Conservation (phyloP, 2,797 vertebrate species). For the Anomalospiza imberbis region DNA sequence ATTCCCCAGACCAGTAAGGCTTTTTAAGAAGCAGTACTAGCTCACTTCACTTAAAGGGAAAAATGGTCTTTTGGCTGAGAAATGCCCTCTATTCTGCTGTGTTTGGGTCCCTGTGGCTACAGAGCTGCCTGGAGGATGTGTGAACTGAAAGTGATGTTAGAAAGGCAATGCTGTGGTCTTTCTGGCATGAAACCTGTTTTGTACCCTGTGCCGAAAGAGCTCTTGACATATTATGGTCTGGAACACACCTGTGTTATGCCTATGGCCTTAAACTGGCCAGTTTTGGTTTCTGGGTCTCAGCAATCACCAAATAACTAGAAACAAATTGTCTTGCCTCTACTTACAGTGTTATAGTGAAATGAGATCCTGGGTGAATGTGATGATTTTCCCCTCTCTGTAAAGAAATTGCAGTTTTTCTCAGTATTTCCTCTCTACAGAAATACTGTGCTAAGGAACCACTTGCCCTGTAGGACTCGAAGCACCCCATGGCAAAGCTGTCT, state of each 20-base stretch:
- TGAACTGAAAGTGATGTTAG: not conserved
- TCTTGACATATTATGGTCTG: not conserved
- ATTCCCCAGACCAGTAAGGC: not conserved
- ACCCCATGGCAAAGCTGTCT: not conserved
- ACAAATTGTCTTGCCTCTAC: not conserved
- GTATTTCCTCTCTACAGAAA: not conserved
- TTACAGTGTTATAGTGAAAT: not conserved
- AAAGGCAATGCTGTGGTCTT: not conserved
- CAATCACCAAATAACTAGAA: not conserved
- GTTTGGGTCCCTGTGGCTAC: not conserved
- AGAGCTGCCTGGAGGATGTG: not conserved
- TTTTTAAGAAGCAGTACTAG: not conserved
- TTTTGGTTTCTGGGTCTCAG: not conserved
- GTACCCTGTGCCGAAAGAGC: fast-evolving
- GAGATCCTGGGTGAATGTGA: not conserved
- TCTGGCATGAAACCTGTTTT: not conserved
- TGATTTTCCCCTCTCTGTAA: not conserved
- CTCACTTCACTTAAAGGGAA: not conserved
- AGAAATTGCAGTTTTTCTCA: not conserved
- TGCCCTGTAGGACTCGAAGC: not conserved
- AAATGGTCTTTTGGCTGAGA: not conserved
- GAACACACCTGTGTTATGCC: not conserved
- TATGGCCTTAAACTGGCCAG: not conserved
- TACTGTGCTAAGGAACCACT: not conserved
- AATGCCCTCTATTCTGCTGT: not conserved